These are phyloP conservation scores for Paratrypauchen microcephalus DNA, from an alignment of 2,797 vertebrate species.

Conservation along the genomic window DNA sequence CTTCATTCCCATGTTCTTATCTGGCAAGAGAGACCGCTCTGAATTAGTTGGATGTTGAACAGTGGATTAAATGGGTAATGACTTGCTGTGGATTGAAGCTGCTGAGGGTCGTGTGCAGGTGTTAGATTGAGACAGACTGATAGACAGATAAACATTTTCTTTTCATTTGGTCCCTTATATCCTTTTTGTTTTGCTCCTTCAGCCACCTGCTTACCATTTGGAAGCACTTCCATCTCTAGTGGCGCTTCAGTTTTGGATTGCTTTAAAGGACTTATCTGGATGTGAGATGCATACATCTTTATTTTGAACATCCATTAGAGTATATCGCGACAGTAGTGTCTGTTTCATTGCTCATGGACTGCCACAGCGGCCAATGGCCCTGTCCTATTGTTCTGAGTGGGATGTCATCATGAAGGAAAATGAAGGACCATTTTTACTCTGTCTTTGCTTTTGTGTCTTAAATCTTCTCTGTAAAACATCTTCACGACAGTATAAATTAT, in stretches of 20 bases:
- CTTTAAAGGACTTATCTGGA: conserved; percentile 37
- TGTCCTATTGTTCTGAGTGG: conserved; percentile 59
- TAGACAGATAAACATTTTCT: conserved; percentile 61
- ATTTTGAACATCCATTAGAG: conserved; percentile 37
- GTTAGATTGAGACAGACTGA: conserved; percentile 66
- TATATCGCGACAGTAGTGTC: conserved; percentile 53
- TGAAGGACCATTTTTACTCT: conserved; percentile 70
- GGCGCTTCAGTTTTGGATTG: conserved; percentile 31
- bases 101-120: conserved; percentile 45
- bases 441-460: conserved; percentile 74
- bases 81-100: conserved; percentile 41
- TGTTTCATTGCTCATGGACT: conserved; percentile 49
- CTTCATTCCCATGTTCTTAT: conserved; percentile 38
- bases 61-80: conserved; percentile 44
- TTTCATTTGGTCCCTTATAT: conserved; percentile 36
- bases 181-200: conserved; percentile 41
- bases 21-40: conserved; percentile 40
- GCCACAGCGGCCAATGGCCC: conserved; percentile 48
- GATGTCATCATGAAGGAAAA: conserved; percentile 73
- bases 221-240: conserved; percentile 33
- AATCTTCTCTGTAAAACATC: conserved; percentile 76
- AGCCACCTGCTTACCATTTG: conserved; percentile 56
- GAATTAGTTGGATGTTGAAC: conserved; percentile 47
- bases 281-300: conserved; percentile 32
- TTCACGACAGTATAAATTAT: conserved; percentile 77